Conservation (phyloP, 2,797 vertebrate species). For the Anas georgica region DNA sequence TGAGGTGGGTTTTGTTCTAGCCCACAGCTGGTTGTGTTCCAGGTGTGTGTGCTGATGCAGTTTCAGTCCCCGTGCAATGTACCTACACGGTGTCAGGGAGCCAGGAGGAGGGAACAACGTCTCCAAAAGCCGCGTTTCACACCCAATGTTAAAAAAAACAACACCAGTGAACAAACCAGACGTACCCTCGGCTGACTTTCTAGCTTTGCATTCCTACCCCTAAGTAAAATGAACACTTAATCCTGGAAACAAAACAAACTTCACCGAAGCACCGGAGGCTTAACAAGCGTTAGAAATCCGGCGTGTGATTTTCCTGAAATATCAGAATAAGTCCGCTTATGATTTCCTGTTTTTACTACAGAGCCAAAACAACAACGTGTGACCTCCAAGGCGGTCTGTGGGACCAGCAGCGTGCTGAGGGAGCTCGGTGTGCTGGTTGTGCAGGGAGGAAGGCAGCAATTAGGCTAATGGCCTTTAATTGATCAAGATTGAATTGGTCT, state of each 20-base stretch:
- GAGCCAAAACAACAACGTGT: background rate
- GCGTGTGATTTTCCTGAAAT: background rate
- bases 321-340: background rate
- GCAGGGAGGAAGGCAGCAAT: background rate
- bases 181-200: background rate
- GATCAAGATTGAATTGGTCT: background rate
- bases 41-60: background rate
- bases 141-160: background rate
- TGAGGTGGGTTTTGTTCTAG: background rate
- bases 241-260: background rate
- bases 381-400: background rate
- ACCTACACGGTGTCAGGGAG: fast-evolving
- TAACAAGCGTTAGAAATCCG: background rate
- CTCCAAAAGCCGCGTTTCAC: background rate
- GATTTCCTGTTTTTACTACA: fast-evolving
- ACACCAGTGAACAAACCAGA: background rate
- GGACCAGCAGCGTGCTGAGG: background rate
- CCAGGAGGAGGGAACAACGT: fast-evolving
- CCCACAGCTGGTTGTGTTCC: fast-evolving
- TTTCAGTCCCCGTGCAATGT: fast-evolving
- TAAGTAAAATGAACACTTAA: background rate
- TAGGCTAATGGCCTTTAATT: background rate
- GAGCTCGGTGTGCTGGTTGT: background rate
- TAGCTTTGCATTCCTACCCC: background rate
- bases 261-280: background rate